Percentiles rank a stretch among this genome's conserved stretches.
Evolutionary conservation across 2,113 vertebrate genomes (phyloP).

Genomic region (Gnathonemus echidnorhynchus): DNA sequence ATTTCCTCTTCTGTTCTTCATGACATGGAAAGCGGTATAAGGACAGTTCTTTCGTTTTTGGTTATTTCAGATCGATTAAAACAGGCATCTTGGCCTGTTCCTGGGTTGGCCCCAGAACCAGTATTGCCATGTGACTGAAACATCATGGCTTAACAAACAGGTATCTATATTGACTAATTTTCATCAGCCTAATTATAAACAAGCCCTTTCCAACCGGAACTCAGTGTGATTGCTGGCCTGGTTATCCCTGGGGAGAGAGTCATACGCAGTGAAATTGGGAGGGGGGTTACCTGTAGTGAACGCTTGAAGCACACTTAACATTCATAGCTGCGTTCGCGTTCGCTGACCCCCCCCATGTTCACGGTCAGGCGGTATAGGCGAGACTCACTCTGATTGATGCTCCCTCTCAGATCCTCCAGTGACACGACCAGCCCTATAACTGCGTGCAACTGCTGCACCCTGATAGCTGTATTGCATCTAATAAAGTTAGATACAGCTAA

Average conservation of each 20-base stretch:
- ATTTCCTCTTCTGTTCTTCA: not conserved
- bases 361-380: not conserved
- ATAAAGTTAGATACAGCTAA: not conserved
- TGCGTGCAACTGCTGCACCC: not conserved
- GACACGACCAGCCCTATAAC: not conserved
- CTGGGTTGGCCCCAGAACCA: not conserved
- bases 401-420: not conserved
- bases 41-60: not conserved
- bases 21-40: not conserved
- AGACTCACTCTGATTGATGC: not conserved
- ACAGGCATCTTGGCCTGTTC: not conserved
- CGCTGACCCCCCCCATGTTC: not conserved
- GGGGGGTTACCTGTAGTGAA: not conserved
- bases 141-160: not conserved
- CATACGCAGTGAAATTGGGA: not conserved
- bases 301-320: not conserved
- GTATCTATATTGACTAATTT: constrained; percentile 15
- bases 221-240: not conserved
- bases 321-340: too few species aligned
- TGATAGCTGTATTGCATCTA: not conserved
- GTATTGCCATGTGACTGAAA: not conserved
- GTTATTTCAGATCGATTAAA: not conserved
- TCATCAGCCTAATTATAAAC: not conserved
- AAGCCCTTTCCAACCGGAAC: not conserved
- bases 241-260: not conserved